A percentile compares a stretch with the other conserved stretches of the same genome.
These are phyloP conservation scores for Phyllotreta cruciferae DNA, from an alignment of 2,888 invertebrate genomes.

Conservation along the genomic window DNA sequence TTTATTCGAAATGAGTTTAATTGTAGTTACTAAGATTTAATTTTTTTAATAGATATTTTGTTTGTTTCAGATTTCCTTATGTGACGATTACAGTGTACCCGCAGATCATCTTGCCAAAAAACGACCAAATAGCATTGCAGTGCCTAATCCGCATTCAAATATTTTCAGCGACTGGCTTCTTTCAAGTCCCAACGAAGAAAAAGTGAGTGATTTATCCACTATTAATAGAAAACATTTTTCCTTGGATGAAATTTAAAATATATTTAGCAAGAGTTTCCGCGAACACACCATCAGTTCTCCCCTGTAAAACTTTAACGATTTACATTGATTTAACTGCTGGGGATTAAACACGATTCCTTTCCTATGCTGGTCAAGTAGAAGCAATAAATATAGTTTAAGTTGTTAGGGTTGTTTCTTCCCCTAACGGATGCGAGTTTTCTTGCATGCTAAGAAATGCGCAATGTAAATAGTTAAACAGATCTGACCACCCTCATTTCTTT, in stretches of 20 bases:
- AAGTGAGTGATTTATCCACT: slow-evolving; percentile 55
- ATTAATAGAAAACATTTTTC: not conserved
- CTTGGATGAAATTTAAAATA: not conserved
- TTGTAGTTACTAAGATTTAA: no score
- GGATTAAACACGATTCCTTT: slow-evolving; percentile 50
- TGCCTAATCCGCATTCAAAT: slow-evolving; percentile 57
- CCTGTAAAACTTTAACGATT: slow-evolving; percentile 41
- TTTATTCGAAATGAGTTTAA: no score
- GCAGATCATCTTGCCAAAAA: slow-evolving; percentile 80
- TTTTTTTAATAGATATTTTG: slow-evolving; percentile 20
- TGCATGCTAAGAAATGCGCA: slow-evolving; percentile 43
- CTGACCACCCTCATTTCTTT: not conserved
- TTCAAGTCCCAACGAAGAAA: slow-evolving; percentile 64
- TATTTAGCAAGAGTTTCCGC: slow-evolving; percentile 23
- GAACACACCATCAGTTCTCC: not conserved
- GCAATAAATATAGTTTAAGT: slow-evolving; percentile 48
- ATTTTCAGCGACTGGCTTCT: slow-evolving; percentile 68
- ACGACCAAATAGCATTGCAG: slow-evolving; percentile 69
- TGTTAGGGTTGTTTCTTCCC: slow-evolving; percentile 35
- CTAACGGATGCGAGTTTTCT: slow-evolving; percentile 35
- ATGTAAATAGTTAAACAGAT: slow-evolving; percentile 32
- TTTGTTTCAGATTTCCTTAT: slow-evolving; percentile 77
- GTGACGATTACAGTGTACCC: slow-evolving; percentile 87
- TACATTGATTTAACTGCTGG: slow-evolving; percentile 42
- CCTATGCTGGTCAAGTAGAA: slow-evolving; percentile 51